Evolutionary conservation across 1,140 invertebrate genomes (phyloP).

Genomic region (Schmidtea mediterranea): DNA sequence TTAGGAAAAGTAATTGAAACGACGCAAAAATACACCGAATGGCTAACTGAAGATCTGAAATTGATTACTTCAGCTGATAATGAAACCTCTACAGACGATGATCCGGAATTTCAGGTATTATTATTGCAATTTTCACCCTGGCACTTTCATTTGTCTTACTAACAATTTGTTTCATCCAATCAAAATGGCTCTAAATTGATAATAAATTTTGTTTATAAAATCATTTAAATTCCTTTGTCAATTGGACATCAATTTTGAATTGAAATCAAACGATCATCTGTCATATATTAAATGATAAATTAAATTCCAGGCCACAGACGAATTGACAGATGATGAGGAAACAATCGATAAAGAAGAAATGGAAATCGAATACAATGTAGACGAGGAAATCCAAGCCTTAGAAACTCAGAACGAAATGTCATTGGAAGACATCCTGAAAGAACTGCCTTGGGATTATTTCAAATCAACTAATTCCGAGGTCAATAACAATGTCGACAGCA

Average conservation of each 20-base stretch:
- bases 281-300: slow-evolving; percentile 61
- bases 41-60: slow-evolving; percentile 23
- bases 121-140: not conserved
- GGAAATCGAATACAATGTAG: slow-evolving; percentile 35
- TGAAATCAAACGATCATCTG: slow-evolving; percentile 55
- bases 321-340: slow-evolving; percentile 55
- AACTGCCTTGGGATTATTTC: not conserved
- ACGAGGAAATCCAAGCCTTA: slow-evolving; percentile 51
- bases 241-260: too few species aligned
- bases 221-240: too few species aligned
- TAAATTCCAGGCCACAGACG: slow-evolving; percentile 37
- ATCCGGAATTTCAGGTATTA: too few species aligned
- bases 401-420: slow-evolving; percentile 65
- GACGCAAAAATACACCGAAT: slow-evolving; percentile 71
- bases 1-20: slow-evolving; percentile 92
- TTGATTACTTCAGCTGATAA: too few species aligned
- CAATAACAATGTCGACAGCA: too few species aligned
- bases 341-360: slow-evolving; percentile 66
- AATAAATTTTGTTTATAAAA: too few species aligned
- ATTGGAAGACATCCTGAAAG: slow-evolving; percentile 42
- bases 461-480: too few species aligned
- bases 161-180: not conserved
- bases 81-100: too few species aligned
- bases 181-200: slow-evolving; percentile 33
- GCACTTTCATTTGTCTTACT: not conserved